Evolutionary conservation across 1,140 invertebrate species (phyloP).

Genomic region (Myzus persicae): DNA sequence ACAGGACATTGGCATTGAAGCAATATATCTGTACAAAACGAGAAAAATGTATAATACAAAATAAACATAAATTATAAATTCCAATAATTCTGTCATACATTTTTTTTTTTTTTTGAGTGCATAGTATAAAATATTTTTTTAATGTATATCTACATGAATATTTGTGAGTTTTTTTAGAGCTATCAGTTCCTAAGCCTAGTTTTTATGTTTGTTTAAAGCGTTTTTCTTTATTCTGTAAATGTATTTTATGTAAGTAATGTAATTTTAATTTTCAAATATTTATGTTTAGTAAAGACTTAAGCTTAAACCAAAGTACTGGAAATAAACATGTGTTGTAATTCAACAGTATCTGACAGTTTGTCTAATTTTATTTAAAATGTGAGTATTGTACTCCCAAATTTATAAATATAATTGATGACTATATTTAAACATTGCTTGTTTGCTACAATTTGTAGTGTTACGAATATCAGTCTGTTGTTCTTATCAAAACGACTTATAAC

Average conservation of each 20-base stretch:
- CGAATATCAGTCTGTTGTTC: background rate
- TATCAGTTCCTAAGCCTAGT: background rate
- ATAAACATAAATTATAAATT: background rate
- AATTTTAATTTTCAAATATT: slow-evolving; percentile 9
- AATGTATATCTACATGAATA: background rate
- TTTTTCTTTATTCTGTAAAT: slow-evolving; percentile 4
- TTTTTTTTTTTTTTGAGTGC: background rate
- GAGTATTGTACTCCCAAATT: slow-evolving; percentile 14
- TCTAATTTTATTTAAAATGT: slow-evolving; percentile 33
- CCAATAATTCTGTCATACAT: background rate
- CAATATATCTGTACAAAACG: background rate
- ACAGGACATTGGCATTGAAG: background rate
- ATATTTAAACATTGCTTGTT: background rate
- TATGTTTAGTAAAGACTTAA: background rate
- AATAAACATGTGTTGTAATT: background rate
- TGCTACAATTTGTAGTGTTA: background rate
- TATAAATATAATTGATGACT: slow-evolving; percentile 25
- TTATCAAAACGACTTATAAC: background rate
- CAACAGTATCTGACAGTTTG: background rate
- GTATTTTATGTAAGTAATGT: background rate
- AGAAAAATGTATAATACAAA: background rate
- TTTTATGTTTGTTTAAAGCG: background rate
- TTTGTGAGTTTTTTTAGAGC: background rate
- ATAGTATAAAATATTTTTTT: background rate
- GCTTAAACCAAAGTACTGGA: background rate